phyloP scores from a whole-genome alignment of 2,797 vertebrate genomes.

The Eidolon dupreanum region DNA sequence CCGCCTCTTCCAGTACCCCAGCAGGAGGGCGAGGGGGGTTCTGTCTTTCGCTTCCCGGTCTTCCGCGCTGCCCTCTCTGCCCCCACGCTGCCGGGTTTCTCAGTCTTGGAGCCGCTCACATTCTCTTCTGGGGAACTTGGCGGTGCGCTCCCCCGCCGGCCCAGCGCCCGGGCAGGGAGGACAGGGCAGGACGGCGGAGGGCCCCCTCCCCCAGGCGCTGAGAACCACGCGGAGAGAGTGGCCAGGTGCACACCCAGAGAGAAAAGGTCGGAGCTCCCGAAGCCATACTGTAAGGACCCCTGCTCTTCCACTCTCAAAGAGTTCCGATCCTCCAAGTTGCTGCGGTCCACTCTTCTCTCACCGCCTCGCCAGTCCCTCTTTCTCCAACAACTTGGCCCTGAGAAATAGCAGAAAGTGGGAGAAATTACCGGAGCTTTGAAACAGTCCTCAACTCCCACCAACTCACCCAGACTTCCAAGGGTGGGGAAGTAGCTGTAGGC shows the following conservation, averaged over 20 bases:
- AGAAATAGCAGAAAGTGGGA: slow-evolving; percentile 60
- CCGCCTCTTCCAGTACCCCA: background rate
- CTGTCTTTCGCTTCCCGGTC: background rate
- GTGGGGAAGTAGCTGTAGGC: slow-evolving; percentile 4
- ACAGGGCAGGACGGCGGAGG: background rate
- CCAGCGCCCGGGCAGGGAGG: slow-evolving; percentile 25
- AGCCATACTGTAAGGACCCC: background rate
- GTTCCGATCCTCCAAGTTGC: background rate
- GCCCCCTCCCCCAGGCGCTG: background rate
- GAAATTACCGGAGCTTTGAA: slow-evolving; percentile 35
- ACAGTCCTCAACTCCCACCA: slow-evolving; percentile 58
- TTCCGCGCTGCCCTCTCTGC: background rate
- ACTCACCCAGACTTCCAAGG: slow-evolving; percentile 36
- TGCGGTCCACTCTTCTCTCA: background rate
- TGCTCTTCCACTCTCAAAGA: background rate
- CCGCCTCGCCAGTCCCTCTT: background rate
- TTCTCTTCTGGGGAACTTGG: slow-evolving; percentile 72
- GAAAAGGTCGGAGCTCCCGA: background rate
- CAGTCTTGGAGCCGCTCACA: slow-evolving; percentile 27
- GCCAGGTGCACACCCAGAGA: background rate
- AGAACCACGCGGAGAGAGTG: background rate
- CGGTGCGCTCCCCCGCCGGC: slow-evolving; percentile 1
- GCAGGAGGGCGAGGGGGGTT: background rate
- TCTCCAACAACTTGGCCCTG: background rate
- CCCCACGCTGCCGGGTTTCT: background rate